Conservation (phyloP, 1,140 invertebrate species). For the Eriocheir sinensis region DNA sequence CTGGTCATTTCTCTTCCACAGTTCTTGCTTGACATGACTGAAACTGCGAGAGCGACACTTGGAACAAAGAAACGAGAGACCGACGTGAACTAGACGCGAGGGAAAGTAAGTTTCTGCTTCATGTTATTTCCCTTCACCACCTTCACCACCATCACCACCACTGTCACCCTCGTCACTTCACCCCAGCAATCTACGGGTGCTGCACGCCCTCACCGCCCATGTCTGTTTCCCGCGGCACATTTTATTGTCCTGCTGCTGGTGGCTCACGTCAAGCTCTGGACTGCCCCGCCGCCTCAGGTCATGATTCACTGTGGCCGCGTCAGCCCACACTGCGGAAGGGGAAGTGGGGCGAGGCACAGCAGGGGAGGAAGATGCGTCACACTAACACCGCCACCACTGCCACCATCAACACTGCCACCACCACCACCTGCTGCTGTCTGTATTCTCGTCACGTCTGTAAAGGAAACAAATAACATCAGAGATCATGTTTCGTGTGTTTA, state of each 20-base stretch:
- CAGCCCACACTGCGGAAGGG: too few species aligned
- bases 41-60: too few species aligned
- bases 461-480: neutral
- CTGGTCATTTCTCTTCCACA: too few species aligned
- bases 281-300: neutral
- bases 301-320: neutral
- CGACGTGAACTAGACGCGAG: neutral
- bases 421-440: neutral
- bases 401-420: too few species aligned
- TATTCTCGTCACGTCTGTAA: neutral
- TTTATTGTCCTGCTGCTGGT: neutral
- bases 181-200: neutral
- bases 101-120: neutral
- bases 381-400: too few species aligned
- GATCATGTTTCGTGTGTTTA: too few species aligned
- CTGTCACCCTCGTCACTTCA: neutral
- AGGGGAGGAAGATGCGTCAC: neutral
- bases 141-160: neutral
- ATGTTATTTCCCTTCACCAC: neutral
- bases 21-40: too few species aligned
- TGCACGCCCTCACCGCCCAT: neutral
- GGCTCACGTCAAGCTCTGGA: neutral
- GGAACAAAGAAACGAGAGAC: neutral
- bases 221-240: neutral
- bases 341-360: too few species aligned